A percentile compares a stretch with the other conserved stretches of the same genome.
These are phyloP conservation scores for Liodrosophila aerea DNA, from an alignment of 2,888 invertebrate genomes.

Conservation along the genomic window DNA sequence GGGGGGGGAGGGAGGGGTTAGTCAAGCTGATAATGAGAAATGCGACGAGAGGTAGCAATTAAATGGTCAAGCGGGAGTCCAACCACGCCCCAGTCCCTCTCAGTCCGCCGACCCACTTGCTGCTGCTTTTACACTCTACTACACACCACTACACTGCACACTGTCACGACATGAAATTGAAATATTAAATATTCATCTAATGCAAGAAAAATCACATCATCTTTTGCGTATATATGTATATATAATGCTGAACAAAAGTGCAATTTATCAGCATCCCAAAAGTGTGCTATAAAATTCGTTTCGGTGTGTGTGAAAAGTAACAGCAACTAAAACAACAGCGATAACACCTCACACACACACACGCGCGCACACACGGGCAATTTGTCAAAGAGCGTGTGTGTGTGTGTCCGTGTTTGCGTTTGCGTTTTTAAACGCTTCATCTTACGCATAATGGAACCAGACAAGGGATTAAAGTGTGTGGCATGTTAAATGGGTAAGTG, in stretches of 20 bases:
- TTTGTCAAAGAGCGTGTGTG: constrained; percentile 47
- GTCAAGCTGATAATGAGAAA: constrained; percentile 56
- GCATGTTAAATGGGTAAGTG: constrained; percentile 63
- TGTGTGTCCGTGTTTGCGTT: constrained; percentile 29
- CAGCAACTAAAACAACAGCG: constrained; percentile 31
- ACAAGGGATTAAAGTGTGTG: constrained; percentile 48
- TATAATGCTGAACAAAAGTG: constrained; percentile 61
- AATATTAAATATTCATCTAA: constrained; percentile 70
- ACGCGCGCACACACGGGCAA: constrained; percentile 25
- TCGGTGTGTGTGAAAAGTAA: constrained; percentile 37
- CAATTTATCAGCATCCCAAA: constrained; percentile 74
- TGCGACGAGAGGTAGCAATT: constrained; percentile 32
- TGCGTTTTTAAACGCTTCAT: constrained; percentile 36
- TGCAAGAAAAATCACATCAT: constrained; percentile 64
- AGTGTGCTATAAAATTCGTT: constrained; percentile 52
- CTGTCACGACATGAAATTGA: constrained; percentile 59
- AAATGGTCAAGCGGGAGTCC: constrained; percentile 53
- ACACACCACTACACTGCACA: no score
- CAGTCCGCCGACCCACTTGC: not conserved
- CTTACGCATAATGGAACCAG: constrained; percentile 31
- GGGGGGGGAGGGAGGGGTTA: constrained; percentile 26
- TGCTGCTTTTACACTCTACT: not conserved
- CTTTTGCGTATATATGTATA: constrained; percentile 25
- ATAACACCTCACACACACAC: constrained; percentile 24
- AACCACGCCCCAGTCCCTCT: not conserved